Evolutionary conservation across 92 coral and sea anemone genomes (phyloP), one percentile per base, ranked within the genome.

Genomic region (Metridium senile): DNA sequence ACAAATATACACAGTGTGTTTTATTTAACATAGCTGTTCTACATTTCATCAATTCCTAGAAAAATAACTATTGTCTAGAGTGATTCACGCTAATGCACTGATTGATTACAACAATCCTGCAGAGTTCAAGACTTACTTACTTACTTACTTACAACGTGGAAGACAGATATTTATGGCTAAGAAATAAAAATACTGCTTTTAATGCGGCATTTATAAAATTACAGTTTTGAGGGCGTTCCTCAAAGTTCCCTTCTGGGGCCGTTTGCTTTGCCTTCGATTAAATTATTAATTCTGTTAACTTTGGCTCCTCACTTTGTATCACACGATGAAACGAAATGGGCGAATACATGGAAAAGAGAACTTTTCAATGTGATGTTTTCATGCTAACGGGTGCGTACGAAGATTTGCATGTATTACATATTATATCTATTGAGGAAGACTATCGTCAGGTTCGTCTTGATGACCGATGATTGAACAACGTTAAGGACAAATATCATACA

Each of bases 371-470:
- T n/a, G n/a, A n/a, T n/a, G 49, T 39, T 39, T 4, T 13, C 6
- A 13, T 39, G 13, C 13, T 39, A 13, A 39, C 13, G 6, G 49
- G 49, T 39, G 49, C 49, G 49, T n/a, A 39, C 49, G 6, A 13
- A 6, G 6, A 13, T 39, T 11, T 67, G 22, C 26, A 9, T 16
- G 32, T 28, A 39, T 70, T 29, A 70, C 35, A 27, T 49, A 27
- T 54, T 27, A 54, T 29, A 27, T 18, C 7, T n/a, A 39, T 13
- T 13, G 13, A 13, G 13, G 49, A 39, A 13, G 6, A 39, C 59
- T 21, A 21, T 4, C 33, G 70, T 79, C 84, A 79, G 26, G 84
- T 79, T 31, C 84, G 54, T 35, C 84, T 52, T 26, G 84, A 79
- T 49, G 84, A 79, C 58, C 76, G 56, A 47, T 79, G 84, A 30